Conservation (phyloP, 2,113 vertebrate species). For the Hypomesus transpacificus region DNA sequence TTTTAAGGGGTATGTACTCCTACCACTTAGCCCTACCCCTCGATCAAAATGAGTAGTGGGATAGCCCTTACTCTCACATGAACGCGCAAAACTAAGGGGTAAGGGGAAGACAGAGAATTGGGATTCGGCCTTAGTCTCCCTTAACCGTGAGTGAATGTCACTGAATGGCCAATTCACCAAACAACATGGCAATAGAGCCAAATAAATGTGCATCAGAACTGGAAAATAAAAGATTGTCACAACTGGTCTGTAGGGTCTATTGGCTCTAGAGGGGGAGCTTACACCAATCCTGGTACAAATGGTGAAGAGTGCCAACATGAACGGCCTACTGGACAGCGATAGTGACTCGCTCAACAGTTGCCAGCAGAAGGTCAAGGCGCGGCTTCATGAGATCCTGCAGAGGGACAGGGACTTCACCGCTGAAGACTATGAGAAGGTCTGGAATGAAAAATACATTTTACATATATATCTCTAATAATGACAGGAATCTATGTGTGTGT, state of each 20-base stretch:
- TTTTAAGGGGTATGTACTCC: too few species aligned
- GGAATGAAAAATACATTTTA: neutral
- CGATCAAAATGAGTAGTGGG: too few species aligned
- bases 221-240: neutral
- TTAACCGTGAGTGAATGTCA: too few species aligned
- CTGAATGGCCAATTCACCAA: too few species aligned
- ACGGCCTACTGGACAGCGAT: conserved; percentile 86
- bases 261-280: conserved; percentile 85
- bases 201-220: neutral
- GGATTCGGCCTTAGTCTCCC: too few species aligned
- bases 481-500: too few species aligned
- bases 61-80: too few species aligned
- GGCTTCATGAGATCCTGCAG: conserved; percentile 87
- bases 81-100: too few species aligned
- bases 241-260: conserved; percentile 69
- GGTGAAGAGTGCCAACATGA: conserved; percentile 93
- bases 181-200: too few species aligned
- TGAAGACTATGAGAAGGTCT: conserved; percentile 86
- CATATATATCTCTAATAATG: too few species aligned
- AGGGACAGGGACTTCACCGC: conserved; percentile 81
- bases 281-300: conserved; percentile 90
- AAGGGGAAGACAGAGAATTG: too few species aligned
- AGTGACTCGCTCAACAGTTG: conserved; percentile 86
- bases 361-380: conserved; percentile 85
- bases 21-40: too few species aligned